These are phyloP conservation scores for Entelurus aequoreus DNA, from an alignment of 2,113 vertebrate species.

Conservation along the genomic window DNA sequence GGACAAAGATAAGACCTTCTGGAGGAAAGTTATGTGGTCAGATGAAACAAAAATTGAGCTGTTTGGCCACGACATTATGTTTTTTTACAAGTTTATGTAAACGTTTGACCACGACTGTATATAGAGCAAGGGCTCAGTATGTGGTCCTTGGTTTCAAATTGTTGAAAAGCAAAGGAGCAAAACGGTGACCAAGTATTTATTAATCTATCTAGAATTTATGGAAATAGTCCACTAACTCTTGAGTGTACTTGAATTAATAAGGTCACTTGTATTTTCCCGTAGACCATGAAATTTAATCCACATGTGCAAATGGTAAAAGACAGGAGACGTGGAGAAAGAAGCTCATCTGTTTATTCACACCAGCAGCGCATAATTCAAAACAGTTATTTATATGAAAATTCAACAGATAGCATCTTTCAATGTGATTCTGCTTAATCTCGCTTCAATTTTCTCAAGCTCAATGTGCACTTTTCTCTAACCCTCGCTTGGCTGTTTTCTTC, in stretches of 20 bases:
- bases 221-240: neutral
- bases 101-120: too few species aligned
- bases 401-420: slow-evolving; percentile 39
- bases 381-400: slow-evolving; percentile 43
- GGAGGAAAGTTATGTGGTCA: too few species aligned
- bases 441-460: slow-evolving; percentile 22
- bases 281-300: slow-evolving; percentile 5
- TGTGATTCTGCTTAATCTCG: slow-evolving; percentile 31
- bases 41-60: too few species aligned
- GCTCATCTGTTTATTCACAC: slow-evolving; percentile 14
- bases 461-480: neutral
- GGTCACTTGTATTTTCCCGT: slow-evolving; percentile 2
- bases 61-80: too few species aligned
- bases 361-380: slow-evolving; percentile 16
- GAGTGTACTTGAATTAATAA: slow-evolving; percentile 4
- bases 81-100: too few species aligned
- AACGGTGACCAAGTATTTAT: too few species aligned
- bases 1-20: too few species aligned
- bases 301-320: slow-evolving; percentile 25
- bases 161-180: too few species aligned
- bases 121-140: too few species aligned
- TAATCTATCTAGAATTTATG: neutral
- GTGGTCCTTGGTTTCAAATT: too few species aligned
- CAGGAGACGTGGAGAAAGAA: neutral
- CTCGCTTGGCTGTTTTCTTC: slow-evolving; percentile 6